Conservation (phyloP, 2,113 vertebrate species). For the Fulmarus glacialis region DNA sequence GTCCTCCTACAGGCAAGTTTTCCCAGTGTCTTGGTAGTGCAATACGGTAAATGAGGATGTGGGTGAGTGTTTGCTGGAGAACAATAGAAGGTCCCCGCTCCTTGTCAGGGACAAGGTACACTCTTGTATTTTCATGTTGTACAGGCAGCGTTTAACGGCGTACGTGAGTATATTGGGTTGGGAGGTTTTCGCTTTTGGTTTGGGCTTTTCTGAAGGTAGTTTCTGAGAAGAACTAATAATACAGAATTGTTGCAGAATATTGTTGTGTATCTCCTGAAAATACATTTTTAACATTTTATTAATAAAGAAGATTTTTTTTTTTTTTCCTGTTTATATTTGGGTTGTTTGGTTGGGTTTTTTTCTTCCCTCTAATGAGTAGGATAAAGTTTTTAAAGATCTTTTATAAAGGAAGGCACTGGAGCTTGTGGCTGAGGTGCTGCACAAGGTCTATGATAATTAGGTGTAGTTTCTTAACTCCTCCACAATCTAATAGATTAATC, state of each 20-base stretch:
- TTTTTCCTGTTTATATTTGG: rapidly evolving
- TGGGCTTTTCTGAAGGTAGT: not conserved
- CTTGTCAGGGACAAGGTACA: not conserved
- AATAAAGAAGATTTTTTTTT: not conserved
- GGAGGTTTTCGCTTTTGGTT: not conserved
- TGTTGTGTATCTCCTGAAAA: not conserved
- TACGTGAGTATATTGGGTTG: rapidly evolving
- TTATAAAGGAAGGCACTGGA: not conserved
- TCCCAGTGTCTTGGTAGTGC: rapidly evolving
- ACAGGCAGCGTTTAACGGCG: rapidly evolving
- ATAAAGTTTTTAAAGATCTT: not conserved
- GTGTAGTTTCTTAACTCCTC: not conserved
- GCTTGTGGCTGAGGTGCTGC: not conserved
- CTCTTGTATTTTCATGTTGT: rapidly evolving
- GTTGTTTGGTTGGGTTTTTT: not conserved
- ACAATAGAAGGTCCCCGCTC: rapidly evolving
- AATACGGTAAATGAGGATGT: rapidly evolving
- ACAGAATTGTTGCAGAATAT: not conserved
- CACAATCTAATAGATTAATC: not conserved
- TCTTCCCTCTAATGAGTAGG: not conserved
- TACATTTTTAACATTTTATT: not conserved
- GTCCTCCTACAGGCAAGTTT: not conserved
- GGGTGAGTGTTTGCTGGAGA: not conserved
- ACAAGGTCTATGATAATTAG: not conserved
- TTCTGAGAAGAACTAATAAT: not conserved